A percentile compares a stretch with the other conserved stretches of the same genome.
Evolutionary conservation across 2,113 vertebrate genomes (phyloP).

Genomic region (Platycercus adscitus): DNA sequence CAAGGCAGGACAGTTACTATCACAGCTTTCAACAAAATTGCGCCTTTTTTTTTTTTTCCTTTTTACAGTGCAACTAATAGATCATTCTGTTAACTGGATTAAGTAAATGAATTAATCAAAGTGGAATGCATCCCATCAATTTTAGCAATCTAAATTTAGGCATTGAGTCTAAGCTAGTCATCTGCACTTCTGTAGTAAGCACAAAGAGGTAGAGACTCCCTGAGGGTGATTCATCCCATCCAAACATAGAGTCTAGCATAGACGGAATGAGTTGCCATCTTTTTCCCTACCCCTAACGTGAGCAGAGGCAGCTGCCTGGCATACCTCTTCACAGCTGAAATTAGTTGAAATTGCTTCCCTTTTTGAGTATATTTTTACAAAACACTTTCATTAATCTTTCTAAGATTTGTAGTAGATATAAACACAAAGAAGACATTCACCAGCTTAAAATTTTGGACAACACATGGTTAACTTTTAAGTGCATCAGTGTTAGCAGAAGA

Average conservation of each 20-base stretch:
- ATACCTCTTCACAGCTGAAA: background rate
- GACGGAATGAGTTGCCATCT: background rate
- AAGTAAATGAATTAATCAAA: slow-evolving; percentile 19
- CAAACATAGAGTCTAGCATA: background rate
- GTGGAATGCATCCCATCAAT: background rate
- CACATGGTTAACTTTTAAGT: background rate
- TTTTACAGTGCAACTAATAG: background rate
- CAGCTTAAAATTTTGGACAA: background rate
- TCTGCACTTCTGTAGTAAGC: background rate
- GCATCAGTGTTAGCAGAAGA: background rate
- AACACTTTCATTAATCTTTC: background rate
- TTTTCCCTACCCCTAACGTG: background rate
- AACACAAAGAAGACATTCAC: background rate
- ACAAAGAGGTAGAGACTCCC: background rate
- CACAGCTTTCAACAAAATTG: slow-evolving; percentile 20
- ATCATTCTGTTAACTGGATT: background rate
- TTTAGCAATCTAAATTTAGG: slow-evolving; percentile 21
- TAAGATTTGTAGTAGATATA: background rate
- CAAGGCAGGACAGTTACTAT: slow-evolving; percentile 35
- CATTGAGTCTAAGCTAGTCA: background rate
- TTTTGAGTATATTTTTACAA: background rate
- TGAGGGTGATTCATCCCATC: slow-evolving; percentile 5
- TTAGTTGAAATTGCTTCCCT: background rate
- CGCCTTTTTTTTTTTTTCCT: background rate
- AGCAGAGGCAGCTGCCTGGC: background rate